Evolutionary conservation across 2,797 vertebrate genomes (phyloP), one percentile per base, ranked within the genome.

Genomic region (Luscinia megarhynchos): DNA sequence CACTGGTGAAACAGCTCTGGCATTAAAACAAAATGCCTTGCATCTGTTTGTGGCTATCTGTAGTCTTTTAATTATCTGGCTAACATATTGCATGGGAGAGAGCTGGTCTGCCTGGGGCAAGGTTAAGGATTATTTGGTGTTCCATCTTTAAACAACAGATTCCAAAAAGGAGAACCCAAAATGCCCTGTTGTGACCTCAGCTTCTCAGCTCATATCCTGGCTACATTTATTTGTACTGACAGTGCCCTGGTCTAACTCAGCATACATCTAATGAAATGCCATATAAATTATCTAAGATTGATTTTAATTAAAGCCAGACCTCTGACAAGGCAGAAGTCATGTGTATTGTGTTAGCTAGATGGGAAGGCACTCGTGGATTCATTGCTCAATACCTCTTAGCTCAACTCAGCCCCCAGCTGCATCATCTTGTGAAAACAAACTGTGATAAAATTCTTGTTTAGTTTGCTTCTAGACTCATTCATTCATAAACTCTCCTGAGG

Each of bases 241-340:
- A n/a, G 48, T 76, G 82, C 55, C 79, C 66, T 73, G 89, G n/a
- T 90, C 63, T 84, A 73, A 59, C 48, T 78, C 94, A 61, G 83
- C 53, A 30, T 30, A 26, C 67, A 11, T 84, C 92, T 88, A 80
- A 91, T 94, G 77, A 94, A 95, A 87, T 90, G 64, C 63, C 53
- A 62, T 51, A 40, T 82, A 70, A 93, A 94, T 95, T 78, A 94
- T 84, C 91, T 51, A 94, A 51, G 93, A 82, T 84, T 70, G 74
- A 64, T 90, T 95, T 96, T 86, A 91, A 96, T 89, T 94, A 93
- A 89, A 94, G 80, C 34, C 80, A 82, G 87, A 50, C 64, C 67
- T 87, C 77, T 91, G 93, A 67, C 50, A 64, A 94, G 74, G 61
- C 67, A 20, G 0, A 84, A 76, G 36, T 82, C 12, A 1, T 15